Evolutionary conservation across 2,888 invertebrate species (phyloP), one percentile per base, ranked within the genome.

Genomic region (Acrobasis consociella): DNA sequence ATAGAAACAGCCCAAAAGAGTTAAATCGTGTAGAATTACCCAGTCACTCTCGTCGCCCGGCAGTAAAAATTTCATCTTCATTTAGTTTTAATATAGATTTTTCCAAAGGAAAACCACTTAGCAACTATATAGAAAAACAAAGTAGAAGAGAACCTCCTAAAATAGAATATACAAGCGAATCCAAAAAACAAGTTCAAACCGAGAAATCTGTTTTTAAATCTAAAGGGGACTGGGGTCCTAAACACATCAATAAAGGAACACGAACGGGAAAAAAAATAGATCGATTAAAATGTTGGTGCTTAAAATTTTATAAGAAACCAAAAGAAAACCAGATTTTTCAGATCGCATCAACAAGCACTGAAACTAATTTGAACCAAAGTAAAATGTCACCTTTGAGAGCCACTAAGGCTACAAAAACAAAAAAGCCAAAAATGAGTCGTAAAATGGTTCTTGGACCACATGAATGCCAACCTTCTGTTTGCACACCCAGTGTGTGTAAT

Each of bases 391-490:
- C 52, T 9, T 10, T 52, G 11, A 52, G 11, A 17, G 49, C 15
- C 1, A 60, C 56, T 16, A 16, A 39, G 22, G 22, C 52, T 49
- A 22, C 31, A 37, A 53, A 56, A 52, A 51, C 38, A 10, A 42
- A 55, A 56, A 42, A 60, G 38, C 9, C 62, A 49, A 56, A 65
- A 58, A 17, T 11, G 10, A n/a, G n/a, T 49, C 51, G 16, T 58
- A 31, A 51, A 39, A 51, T 31, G 0, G 15, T 39, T 15, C 13
- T 42, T 7, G 49, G 22, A n/a, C 17, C 38, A 16, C 75, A 74
- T 64, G 76, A 80, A 67, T 80, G 76, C 69, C 74, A 77, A 63
- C 76, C 77, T 16, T 60, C 59, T 46, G 68, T 74, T 62, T 82
- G 77, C 64, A 66, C 60, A 11, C 73, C 77, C 16, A 74, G 68